Percentiles rank a stretch among this genome's conserved stretches.
Evolutionary conservation across 2,113 vertebrate species (phyloP).

Genomic region (Noctilio leporinus): DNA sequence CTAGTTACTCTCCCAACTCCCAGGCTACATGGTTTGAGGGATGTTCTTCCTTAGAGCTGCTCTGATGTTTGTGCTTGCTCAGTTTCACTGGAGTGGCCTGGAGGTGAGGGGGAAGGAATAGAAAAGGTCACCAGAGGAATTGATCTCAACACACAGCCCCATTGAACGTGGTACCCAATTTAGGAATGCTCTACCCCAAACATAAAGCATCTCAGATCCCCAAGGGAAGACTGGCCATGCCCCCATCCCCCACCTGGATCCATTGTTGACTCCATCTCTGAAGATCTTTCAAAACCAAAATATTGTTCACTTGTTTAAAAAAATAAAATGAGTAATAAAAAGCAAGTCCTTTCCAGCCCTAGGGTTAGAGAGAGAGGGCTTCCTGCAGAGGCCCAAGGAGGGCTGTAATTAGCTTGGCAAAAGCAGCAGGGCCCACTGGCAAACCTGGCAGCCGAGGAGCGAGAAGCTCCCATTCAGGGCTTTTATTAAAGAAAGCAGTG

Average conservation of each 20-base stretch:
- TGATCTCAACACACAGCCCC: neutral
- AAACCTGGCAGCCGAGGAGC: neutral
- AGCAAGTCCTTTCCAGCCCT: neutral
- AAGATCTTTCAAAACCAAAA: neutral
- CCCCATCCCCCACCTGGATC: neutral
- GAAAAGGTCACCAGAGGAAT: neutral
- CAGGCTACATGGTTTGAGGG: neutral
- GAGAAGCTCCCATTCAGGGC: neutral
- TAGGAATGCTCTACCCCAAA: neutral
- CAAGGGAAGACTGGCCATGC: neutral
- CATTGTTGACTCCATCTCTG: neutral
- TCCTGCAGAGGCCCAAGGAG: neutral
- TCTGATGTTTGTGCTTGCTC: neutral
- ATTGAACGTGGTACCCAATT: neutral
- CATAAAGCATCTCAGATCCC: neutral
- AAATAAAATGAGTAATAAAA: neutral
- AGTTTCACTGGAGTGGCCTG: neutral
- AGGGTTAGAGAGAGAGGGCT: neutral
- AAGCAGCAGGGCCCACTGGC: neutral
- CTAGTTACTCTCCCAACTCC: neutral
- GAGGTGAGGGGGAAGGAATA: neutral
- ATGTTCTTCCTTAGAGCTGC: neutral
- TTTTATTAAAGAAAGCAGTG: neutral
- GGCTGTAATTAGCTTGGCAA: constrained; percentile 31
- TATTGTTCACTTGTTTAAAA: neutral